Base-by-base conservation (phyloP, 2,888 invertebrate genomes). In the Spodoptera picta region DNA sequence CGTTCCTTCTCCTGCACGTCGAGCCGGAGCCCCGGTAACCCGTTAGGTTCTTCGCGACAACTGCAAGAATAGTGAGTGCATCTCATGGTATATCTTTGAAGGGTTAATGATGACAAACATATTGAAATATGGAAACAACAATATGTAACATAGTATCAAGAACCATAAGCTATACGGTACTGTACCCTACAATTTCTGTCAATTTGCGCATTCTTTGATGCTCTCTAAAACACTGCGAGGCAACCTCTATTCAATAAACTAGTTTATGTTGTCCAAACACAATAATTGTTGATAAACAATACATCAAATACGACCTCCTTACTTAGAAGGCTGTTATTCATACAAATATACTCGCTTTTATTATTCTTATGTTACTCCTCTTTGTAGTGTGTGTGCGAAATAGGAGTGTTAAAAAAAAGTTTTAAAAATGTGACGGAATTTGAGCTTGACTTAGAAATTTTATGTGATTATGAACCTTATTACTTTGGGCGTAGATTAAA, bases 271-370 rank as follows among this genome's bases (percentile, higher is more conserved):
- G 55, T 59, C 41, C 67, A 75, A 75, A 78, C 57, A 78, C 24
- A 54, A 64, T 65, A 73, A 78, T 73, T 66, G 69, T 54, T 66
- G 77, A 72, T 83, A 86, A 86, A 69, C 51, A 65, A 69, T 68
- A 83, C 47, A 46, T 60, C 80, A 87, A 87, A 88, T 72, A 87
- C 52, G 71, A 68, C 85, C 87, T 72, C 81, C 78, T 67, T 75
- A 79, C 19, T 77, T 79, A 60, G 47, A 23, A 48, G 46, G 9
- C 41, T 52, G 55, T 41, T 60, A 56, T 59, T 62, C 49, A 6
- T 31, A 51, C 4, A 47, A 56, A 65, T 75, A 64, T 61, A 54
- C 81, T 81, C 72, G 63, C 64, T 56, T 73, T 75, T 67, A 51
- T 58, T 65, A 65, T 65, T 50, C 48, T 63, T 48, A 50, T 54